Evolutionary conservation across 2,797 vertebrate genomes (phyloP).

Genomic region (Pantherophis alleghaniensis): DNA sequence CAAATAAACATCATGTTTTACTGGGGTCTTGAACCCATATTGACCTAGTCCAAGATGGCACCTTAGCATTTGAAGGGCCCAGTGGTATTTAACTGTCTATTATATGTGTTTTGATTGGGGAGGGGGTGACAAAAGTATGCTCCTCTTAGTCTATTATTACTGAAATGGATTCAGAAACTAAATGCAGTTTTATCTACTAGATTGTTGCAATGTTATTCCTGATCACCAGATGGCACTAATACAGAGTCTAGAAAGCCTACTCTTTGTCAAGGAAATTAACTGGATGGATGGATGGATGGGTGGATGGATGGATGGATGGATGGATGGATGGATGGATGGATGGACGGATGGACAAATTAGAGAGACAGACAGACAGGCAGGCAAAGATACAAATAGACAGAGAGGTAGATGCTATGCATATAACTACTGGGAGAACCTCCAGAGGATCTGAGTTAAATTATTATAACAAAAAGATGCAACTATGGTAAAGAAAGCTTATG

Average conservation of each 20-base stretch:
- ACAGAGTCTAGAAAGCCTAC: slow-evolving; percentile 26
- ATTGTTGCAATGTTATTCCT: neutral
- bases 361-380: neutral
- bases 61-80: neutral
- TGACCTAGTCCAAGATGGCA: neutral
- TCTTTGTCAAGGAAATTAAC: neutral
- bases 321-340: neutral
- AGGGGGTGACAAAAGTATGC: neutral
- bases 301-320: neutral
- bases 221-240: slow-evolving; percentile 57
- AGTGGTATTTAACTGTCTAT: neutral
- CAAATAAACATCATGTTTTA: neutral
- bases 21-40: neutral
- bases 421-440: neutral
- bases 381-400: neutral
- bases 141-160: neutral
- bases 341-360: neutral
- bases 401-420: neutral
- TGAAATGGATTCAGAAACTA: neutral
- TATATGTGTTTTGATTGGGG: neutral
- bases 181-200: neutral
- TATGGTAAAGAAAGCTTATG: neutral
- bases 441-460: neutral
- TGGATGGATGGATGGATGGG: neutral
- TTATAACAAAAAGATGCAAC: neutral